phyloP scores from a whole-genome alignment of 2,888 invertebrate genomes.

The Oscheius sp. region DNA sequence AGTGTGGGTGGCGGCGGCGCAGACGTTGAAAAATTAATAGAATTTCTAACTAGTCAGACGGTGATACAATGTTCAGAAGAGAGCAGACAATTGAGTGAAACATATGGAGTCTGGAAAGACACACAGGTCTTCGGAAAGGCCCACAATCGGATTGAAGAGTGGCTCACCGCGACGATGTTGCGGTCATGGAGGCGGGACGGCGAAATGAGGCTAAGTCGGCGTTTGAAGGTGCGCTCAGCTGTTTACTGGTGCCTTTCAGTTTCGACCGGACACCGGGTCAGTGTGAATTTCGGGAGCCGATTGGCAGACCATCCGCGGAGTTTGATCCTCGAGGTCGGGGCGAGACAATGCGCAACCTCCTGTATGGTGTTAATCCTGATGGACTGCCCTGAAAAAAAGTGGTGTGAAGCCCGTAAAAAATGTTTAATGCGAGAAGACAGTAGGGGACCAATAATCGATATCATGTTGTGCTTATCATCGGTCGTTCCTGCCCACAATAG shows the following conservation, averaged over 20 bases:
- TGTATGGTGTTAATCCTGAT: slow-evolving; percentile 18
- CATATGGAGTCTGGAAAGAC: background rate
- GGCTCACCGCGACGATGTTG: background rate
- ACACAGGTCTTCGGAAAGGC: background rate
- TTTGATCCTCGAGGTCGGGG: slow-evolving; percentile 15
- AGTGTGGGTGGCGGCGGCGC: slow-evolving; percentile 10
- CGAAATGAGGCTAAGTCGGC: slow-evolving; percentile 39
- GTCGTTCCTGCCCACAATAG: too few species aligned
- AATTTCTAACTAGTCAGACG: background rate
- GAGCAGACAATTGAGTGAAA: background rate
- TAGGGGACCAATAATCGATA: too few species aligned
- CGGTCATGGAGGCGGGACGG: slow-evolving; percentile 34
- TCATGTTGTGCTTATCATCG: too few species aligned
- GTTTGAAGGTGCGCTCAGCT: slow-evolving; percentile 37
- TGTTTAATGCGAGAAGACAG: too few species aligned
- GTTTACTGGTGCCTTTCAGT: slow-evolving; percentile 36
- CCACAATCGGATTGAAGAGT: slow-evolving; percentile 18
- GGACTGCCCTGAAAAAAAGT: background rate
- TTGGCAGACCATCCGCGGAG: slow-evolving; percentile 19
- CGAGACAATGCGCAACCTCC: slow-evolving; percentile 30
- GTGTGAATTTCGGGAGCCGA: background rate
- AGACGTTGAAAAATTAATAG: background rate
- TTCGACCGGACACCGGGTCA: slow-evolving; percentile 13
- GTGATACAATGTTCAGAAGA: background rate
- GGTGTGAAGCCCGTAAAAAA: too few species aligned